Percentiles rank a stretch among this genome's conserved stretches.
Conservation (phyloP, 2,113 vertebrate species). For the Zapus hudsonius region DNA sequence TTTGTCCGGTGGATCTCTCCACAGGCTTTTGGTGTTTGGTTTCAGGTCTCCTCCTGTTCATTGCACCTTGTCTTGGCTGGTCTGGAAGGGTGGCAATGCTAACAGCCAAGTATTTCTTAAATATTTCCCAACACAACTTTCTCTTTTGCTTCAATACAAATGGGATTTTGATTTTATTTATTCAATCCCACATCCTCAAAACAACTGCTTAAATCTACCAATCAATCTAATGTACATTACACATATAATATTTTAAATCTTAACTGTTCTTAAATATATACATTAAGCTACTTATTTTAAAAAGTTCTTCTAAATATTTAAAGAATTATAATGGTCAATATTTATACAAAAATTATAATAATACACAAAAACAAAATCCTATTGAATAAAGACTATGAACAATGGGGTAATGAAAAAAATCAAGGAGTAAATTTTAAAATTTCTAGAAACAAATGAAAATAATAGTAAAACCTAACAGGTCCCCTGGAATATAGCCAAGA, state of each 20-base stretch:
- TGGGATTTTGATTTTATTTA: neutral
- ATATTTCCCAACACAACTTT: neutral
- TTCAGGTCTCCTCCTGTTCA: neutral
- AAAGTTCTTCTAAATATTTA: neutral
- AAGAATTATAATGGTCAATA: no score
- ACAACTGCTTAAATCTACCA: neutral
- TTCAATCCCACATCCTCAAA: neutral
- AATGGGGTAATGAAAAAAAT: no score
- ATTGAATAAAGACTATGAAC: neutral
- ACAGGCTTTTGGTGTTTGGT: neutral
- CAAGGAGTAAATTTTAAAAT: no score
- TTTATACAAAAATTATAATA: neutral
- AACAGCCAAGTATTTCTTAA: neutral
- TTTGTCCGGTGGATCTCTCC: neutral
- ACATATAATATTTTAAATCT: neutral
- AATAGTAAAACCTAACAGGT: no score
- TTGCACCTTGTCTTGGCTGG: neutral
- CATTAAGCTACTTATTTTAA: neutral
- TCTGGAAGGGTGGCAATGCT: neutral
- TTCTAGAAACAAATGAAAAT: no score
- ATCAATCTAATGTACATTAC: neutral
- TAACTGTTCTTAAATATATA: neutral
- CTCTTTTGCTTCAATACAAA: neutral
- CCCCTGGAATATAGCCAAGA: no score
- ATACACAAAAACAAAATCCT: conserved; percentile 14